Evolutionary conservation across 2,797 vertebrate species (phyloP).

Genomic region (Sciurus carolinensis): DNA sequence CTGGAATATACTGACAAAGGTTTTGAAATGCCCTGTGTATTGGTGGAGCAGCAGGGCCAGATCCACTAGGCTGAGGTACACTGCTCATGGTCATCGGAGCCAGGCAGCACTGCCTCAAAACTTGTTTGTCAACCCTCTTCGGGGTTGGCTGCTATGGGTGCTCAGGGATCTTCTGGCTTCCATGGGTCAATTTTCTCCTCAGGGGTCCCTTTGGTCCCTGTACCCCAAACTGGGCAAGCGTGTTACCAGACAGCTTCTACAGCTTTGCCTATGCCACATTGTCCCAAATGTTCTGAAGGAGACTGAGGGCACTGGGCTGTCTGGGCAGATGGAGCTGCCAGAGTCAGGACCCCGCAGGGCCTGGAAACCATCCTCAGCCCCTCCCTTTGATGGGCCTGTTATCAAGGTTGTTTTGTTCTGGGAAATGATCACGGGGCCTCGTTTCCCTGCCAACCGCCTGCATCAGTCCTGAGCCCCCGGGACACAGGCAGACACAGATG

Average conservation of each 20-base stretch:
- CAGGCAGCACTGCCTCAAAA: background rate
- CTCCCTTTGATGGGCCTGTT: background rate
- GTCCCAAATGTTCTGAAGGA: slow-evolving; percentile 50
- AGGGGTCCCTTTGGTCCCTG: background rate
- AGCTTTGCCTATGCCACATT: background rate
- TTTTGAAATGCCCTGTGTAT: background rate
- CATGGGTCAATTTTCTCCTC: background rate
- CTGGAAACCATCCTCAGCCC: background rate
- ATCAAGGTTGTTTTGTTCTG: slow-evolving; percentile 34
- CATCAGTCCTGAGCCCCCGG: background rate
- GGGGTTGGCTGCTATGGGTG: background rate
- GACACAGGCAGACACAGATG: slow-evolving; percentile 4
- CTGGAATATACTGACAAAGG: background rate
- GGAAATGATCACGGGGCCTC: background rate
- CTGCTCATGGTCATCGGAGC: background rate
- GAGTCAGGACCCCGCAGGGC: background rate
- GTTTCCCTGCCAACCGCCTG: slow-evolving; percentile 24
- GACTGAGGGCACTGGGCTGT: slow-evolving; percentile 23
- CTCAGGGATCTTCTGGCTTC: background rate
- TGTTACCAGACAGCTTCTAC: background rate
- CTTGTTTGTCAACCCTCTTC: background rate
- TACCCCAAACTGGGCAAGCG: background rate
- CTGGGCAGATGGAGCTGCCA: background rate
- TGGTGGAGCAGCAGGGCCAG: background rate
- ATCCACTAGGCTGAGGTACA: background rate